A percentile compares a stretch with the other conserved stretches of the same genome.
These are phyloP conservation scores for Synergus umbraculus DNA, from an alignment of 2,888 invertebrate species.

Conservation along the genomic window DNA sequence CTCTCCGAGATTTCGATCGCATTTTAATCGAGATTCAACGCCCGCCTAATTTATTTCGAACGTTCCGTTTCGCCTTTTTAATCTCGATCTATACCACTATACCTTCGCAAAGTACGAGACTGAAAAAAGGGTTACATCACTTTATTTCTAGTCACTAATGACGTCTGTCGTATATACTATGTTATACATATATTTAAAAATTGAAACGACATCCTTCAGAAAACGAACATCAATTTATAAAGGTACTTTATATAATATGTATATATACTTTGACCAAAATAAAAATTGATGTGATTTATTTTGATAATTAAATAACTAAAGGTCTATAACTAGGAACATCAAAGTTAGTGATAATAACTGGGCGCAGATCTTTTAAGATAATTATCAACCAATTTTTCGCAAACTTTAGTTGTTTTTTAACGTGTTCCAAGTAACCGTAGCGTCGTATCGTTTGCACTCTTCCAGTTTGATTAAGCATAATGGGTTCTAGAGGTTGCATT, in stretches of 20 bases:
- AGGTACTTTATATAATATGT: too few relatives aligned
- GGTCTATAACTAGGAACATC: too few relatives aligned
- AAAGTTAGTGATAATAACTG: too few relatives aligned
- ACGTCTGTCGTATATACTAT: neutral
- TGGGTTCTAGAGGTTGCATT: neutral
- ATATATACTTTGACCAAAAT: too few relatives aligned
- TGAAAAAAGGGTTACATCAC: conserved; percentile 31
- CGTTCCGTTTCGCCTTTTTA: conserved; percentile 31
- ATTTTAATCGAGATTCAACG: conserved; percentile 39
- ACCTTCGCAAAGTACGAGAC: conserved; percentile 10
- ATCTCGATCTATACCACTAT: conserved; percentile 26
- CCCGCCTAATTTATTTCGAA: conserved; percentile 41
- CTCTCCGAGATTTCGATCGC: conserved; percentile 25
- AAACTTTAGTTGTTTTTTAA: conserved; percentile 8
- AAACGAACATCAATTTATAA: too few relatives aligned
- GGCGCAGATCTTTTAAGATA: too few relatives aligned
- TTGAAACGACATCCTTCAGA: neutral
- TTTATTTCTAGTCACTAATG: conserved; percentile 33
- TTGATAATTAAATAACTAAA: too few relatives aligned
- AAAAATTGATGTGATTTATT: too few relatives aligned
- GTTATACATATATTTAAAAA: neutral
- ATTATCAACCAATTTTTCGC: neutral
- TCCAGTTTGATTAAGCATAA: conserved; percentile 2
- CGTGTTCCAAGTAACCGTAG: neutral
- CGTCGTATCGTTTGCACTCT: conserved; percentile 27